Conservation (phyloP, 2,113 vertebrate genomes). For the Numenius arquata region DNA sequence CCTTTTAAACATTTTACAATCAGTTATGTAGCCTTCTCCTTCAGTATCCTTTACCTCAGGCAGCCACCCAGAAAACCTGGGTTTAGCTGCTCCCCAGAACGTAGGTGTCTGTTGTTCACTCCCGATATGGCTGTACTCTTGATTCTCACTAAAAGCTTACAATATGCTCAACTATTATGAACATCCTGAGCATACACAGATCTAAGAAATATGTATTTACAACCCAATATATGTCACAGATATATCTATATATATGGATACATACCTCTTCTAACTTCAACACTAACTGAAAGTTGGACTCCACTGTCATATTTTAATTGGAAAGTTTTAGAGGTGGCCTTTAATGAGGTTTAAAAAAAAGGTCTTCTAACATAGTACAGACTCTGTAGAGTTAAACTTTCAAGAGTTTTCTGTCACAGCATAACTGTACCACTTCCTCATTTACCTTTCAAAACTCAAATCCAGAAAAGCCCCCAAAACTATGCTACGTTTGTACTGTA, state of each 20-base stretch:
- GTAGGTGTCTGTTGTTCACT: not conserved
- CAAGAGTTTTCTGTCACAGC: not conserved
- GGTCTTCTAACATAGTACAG: not conserved
- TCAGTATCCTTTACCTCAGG: not conserved
- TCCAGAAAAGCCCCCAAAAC: not conserved
- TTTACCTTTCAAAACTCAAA: not conserved
- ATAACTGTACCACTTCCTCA: not conserved
- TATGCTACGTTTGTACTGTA: not conserved
- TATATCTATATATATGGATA: not conserved
- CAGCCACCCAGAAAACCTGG: not conserved
- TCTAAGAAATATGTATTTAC: not conserved
- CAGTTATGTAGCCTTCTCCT: not conserved
- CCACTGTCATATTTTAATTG: not conserved
- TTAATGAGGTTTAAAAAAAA: not conserved
- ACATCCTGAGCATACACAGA: accelerated
- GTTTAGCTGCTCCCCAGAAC: not conserved
- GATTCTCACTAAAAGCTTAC: not conserved
- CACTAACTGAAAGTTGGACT: not conserved
- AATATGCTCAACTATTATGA: not conserved
- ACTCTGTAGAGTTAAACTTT: not conserved
- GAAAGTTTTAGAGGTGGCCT: not conserved
- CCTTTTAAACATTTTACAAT: not conserved
- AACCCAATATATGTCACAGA: not conserved
- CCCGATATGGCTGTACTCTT: accelerated
- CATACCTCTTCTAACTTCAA: not conserved